Evolutionary conservation across 35 echinoderm and acorn worm genomes (phyloP).

Genomic region (Amphiura filiformis): DNA sequence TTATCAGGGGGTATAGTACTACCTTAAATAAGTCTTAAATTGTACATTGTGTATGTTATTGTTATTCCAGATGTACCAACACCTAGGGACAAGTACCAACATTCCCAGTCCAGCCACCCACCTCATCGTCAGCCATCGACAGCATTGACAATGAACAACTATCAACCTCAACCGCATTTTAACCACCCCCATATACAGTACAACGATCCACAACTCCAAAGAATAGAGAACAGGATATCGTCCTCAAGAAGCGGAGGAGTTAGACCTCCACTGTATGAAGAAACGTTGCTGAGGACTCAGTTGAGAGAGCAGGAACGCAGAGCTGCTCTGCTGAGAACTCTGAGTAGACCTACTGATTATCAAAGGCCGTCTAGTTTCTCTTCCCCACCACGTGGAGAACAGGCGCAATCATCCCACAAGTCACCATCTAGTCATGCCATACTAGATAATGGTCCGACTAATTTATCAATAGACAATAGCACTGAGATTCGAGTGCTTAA

Average conservation of each 20-base stretch:
- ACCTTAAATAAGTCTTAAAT: too few relatives aligned
- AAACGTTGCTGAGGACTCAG: slow-evolving; percentile 10
- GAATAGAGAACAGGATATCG: background rate
- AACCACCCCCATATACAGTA: background rate
- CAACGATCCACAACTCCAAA: background rate
- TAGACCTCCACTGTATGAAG: background rate
- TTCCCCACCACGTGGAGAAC: background rate
- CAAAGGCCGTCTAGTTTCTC: background rate
- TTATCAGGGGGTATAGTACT: too few relatives aligned
- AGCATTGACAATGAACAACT: background rate
- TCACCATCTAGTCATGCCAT: slow-evolving; percentile 57
- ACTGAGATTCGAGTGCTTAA: slow-evolving; percentile 71
- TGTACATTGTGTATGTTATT: background rate
- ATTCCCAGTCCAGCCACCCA: background rate
- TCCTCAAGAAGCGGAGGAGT: background rate
- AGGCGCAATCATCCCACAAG: background rate
- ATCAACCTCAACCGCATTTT: background rate
- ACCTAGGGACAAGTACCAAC: background rate
- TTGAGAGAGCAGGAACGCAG: background rate
- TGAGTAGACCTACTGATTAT: slow-evolving; percentile 13
- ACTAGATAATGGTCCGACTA: slow-evolving; percentile 47
- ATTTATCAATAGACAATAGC: slow-evolving; percentile 63
- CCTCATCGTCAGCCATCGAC: background rate
- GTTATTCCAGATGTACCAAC: background rate
- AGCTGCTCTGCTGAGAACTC: background rate